Evolutionary conservation across 1,140 invertebrate genomes (phyloP).

Genomic region (Papilio helenus): DNA sequence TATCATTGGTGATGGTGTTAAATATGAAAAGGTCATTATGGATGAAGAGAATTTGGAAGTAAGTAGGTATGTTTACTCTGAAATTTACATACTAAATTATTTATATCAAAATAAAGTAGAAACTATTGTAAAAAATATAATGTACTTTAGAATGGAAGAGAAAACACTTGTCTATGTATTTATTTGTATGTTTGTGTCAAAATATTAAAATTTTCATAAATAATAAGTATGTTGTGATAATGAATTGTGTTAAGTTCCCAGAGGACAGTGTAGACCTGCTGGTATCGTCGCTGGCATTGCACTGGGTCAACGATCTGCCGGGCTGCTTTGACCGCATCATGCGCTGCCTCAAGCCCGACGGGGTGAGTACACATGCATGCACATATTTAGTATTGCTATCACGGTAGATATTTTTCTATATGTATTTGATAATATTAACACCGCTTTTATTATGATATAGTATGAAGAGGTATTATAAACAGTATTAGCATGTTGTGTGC

Average conservation of each 20-base stretch:
- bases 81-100: not conserved
- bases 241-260: constrained; percentile 85
- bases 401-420: too few species aligned
- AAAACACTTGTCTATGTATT: too few species aligned
- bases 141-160: too few species aligned
- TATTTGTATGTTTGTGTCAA: too few species aligned
- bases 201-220: too few species aligned
- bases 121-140: too few species aligned
- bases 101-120: not conserved
- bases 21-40: constrained; percentile 86
- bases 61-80: constrained; percentile 54
- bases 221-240: not conserved
- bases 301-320: constrained; percentile 99
- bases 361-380: constrained; percentile 85
- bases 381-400: constrained; percentile 47
- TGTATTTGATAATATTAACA: not conserved
- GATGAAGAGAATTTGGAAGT: constrained; percentile 94
- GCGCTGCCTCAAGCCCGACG: constrained; percentile 92
- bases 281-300: constrained; percentile 91
- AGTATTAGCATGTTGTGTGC: constrained; percentile 83
- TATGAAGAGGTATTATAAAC: not conserved
- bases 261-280: constrained; percentile 94
- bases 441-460: not conserved
- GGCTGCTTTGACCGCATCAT: constrained; percentile 90
- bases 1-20: constrained; percentile 85